Base-by-base conservation (phyloP, 2,113 vertebrate genomes). In the Diphyllodes magnificus region DNA sequence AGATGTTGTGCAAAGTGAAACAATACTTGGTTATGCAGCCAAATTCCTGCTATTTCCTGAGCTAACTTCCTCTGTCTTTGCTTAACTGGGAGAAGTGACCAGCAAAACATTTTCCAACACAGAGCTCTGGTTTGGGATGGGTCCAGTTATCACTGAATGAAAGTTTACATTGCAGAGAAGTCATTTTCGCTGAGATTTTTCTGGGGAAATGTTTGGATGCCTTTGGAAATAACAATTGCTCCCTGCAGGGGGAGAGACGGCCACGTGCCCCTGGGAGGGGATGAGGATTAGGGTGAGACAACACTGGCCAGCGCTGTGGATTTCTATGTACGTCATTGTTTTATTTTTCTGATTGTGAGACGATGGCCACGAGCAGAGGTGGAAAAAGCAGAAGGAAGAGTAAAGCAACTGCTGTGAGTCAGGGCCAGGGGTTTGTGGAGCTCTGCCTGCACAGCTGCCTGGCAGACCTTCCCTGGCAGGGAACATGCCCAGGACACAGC, bases 311-410 rank as follows among this genome's bases (percentile, higher is more conserved):
- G 66, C 10, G 3, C 37, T 12, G 37, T 0, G 10, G 53, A 88
- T 61, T 11, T 3, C 73, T 60, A n/a, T 3, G 20, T 6, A 80
- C 13, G 24, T 90, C 82, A 90, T 11, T 23, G 33, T 47, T 95
- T 90, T 27, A 23, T 65, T 81, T 84, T 91, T 53, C 50, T 39
- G 10, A 27, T 70, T 76, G 31, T 50, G 73, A 64, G 69, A 31
- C 6, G 5, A 47, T 66, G 66, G 69, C 28, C 40, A 12, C 2
- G 17, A 73, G 35, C 71, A 63, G 83, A 86, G 31, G 35, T 37
- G 65, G 83, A 78, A 65, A 64, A 95, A 95, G 90, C 75, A 95
- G 95, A 95, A 91, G 81, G 33, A 87, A 85, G 45, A 69, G 23
- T 49, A 91, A 47, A 82, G 72, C 60, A 86, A 60, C 35, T 51